Conservation (phyloP, 1,140 invertebrate species). For the Ooceraea biroi region DNA sequence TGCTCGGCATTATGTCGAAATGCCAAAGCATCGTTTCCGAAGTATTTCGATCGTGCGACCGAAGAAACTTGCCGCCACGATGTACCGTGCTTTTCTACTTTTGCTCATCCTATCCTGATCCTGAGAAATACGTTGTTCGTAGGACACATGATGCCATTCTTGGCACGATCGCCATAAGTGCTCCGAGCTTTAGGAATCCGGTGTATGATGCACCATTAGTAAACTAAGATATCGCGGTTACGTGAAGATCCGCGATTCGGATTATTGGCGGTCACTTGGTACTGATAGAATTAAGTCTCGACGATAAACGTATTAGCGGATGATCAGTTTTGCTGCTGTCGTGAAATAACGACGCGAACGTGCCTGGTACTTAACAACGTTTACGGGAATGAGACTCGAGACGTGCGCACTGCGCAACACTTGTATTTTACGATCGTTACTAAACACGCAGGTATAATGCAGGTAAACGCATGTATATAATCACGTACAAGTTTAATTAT, state of each 20-base stretch:
- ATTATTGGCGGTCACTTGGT: conserved; percentile 26
- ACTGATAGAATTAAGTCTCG: conserved; percentile 38
- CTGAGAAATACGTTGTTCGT: conserved; percentile 30
- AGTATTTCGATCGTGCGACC: conserved; percentile 64
- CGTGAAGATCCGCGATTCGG: conserved; percentile 7
- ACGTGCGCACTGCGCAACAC: too few species aligned
- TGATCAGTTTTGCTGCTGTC: not conserved
- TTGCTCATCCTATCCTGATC: conserved; percentile 18
- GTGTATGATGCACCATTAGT: conserved; percentile 48
- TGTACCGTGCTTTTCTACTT: conserved; percentile 30
- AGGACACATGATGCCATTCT: conserved; percentile 66
- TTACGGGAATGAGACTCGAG: conserved; percentile 2
- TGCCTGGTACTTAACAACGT: not conserved
- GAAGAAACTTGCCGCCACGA: conserved; percentile 21
- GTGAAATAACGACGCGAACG: not conserved
- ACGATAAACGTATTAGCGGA: conserved; percentile 20
- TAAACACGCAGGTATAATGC: too few species aligned
- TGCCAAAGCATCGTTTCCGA: conserved; percentile 58
- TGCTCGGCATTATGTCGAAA: conserved; percentile 47
- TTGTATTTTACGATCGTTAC: too few species aligned
- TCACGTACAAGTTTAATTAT: not conserved
- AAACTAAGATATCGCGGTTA: conserved; percentile 51
- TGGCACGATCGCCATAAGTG: conserved; percentile 74
- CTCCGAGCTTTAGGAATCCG: conserved; percentile 35
- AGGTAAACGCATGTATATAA: not conserved